Evolutionary conservation across 2,113 vertebrate species (phyloP).

Genomic region (Stictonetta naevosa): DNA sequence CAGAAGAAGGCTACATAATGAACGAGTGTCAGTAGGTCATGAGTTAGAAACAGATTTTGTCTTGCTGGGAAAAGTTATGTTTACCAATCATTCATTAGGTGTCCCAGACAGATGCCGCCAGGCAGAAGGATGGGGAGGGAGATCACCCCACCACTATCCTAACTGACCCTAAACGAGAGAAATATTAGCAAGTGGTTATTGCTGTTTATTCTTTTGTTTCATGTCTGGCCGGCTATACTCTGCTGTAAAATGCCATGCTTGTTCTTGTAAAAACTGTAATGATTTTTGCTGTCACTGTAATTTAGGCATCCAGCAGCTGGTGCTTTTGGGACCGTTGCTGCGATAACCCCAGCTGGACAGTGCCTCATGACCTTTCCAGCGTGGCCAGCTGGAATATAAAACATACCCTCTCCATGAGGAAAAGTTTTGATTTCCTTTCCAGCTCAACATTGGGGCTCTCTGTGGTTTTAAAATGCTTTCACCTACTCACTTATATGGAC

Average conservation of each 20-base stretch:
- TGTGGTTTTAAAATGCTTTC: not conserved
- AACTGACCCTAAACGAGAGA: not conserved
- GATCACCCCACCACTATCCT: not conserved
- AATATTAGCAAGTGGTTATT: not conserved
- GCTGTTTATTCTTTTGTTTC: not conserved
- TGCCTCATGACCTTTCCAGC: not conserved
- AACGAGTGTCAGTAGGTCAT: constrained; percentile 54
- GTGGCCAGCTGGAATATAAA: not conserved
- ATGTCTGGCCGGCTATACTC: not conserved
- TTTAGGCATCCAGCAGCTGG: not conserved
- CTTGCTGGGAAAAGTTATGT: constrained; percentile 57
- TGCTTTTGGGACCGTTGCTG: not conserved
- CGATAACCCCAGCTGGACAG: not conserved
- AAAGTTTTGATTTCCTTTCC: not conserved
- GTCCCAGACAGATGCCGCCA: not conserved
- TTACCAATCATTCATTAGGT: constrained; percentile 54
- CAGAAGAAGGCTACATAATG: constrained; percentile 36
- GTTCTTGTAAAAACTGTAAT: not conserved
- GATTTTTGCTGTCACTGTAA: not conserved
- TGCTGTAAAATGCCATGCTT: not conserved
- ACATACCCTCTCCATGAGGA: not conserved
- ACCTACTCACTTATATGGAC: not conserved
- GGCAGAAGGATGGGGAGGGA: not conserved
- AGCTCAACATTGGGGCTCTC: not conserved
- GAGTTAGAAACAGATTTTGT: constrained; percentile 53